Base-by-base conservation (phyloP, 2,888 invertebrate genomes). In the Callinectes sapidus region DNA sequence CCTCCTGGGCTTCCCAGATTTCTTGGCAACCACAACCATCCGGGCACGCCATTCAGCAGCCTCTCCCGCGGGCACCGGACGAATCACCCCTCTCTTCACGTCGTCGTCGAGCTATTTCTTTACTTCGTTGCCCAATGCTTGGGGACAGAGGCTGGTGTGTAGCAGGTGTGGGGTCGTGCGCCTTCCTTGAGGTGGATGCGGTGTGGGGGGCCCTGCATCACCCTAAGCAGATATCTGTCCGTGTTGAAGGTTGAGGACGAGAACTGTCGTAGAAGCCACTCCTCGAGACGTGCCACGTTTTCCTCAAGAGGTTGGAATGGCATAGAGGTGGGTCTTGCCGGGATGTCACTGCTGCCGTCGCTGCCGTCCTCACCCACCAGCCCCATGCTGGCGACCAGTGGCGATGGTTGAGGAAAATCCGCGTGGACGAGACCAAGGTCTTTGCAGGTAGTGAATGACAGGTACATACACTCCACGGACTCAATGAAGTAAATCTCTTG, bases 151-250 rank as follows among this genome's bases (percentile, higher is more conserved):
- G 87, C 87, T n/a, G 88, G 88, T 16, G 88, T 88, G 55, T 88
- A 28, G 88, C 88, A 88, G n/a, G 88, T n/a, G 16, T 88, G 55
- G 87, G 88, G 55, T n/a, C 10, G n/a, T 16, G 16, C 28, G n/a
- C 88, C 88, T 18, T 48, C 16, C 5, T 42, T 55, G 54, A 88
- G 88, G 55, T 88, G 88, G 55, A 88, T 88, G 88, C n/a, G 86
- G 14, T 86, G 39, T 42, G 86, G 42, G 5, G 35, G 35, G 14
- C 86, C 86, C 39, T 86, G 42, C 88, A 88, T 88, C 88, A 88
- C 88, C 5, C 6, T 55, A 18, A 88, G 54, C 32, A 55, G 55
- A 13, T 48, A 28, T n/a, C 23, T 88, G 28, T 88, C 28, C 2
- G 81, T 81, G 32, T 54, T 18, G 39, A 86, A 86, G 23, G 42